Percentiles rank a stretch among this genome's conserved stretches.
These are phyloP conservation scores for Trogon surrucura DNA, from an alignment of 2,113 vertebrate genomes.

Conservation along the genomic window DNA sequence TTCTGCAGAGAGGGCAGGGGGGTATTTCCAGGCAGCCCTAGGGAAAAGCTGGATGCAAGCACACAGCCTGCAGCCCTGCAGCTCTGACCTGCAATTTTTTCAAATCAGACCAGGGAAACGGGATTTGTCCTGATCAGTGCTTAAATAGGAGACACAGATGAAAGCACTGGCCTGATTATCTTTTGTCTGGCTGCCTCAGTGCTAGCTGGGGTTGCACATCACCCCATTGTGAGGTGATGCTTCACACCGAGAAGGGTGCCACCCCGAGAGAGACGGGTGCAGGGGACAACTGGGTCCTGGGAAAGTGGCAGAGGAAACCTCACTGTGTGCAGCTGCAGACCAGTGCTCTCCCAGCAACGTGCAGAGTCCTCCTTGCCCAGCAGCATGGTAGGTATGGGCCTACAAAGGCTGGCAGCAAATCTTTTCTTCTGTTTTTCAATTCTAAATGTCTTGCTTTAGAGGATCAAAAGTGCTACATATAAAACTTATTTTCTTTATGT, in stretches of 20 bases:
- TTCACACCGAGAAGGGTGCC: neutral
- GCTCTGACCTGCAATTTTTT: neutral
- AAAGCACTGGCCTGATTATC: too few relatives aligned
- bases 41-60: fast-evolving
- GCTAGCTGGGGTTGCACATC: neutral
- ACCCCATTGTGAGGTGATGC: neutral
- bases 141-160: neutral
- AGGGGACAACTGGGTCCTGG: neutral
- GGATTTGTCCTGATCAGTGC: neutral
- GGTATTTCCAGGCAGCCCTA: neutral
- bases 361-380: neutral
- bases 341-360: neutral
- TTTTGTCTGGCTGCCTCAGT: fast-evolving
- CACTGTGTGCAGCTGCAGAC: neutral
- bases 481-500: neutral
- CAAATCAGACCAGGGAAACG: neutral
- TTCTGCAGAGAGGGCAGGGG: neutral
- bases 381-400: neutral
- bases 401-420: neutral
- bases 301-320: neutral
- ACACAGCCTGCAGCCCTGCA: neutral
- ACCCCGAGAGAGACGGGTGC: too few relatives aligned
- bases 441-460: neutral
- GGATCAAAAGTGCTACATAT: neutral
- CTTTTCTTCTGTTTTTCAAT: neutral